Percentiles rank a stretch among this genome's conserved stretches.
These are phyloP conservation scores for Metridium senile DNA, from an alignment of 92 coral and sea anemone species.

Conservation along the genomic window DNA sequence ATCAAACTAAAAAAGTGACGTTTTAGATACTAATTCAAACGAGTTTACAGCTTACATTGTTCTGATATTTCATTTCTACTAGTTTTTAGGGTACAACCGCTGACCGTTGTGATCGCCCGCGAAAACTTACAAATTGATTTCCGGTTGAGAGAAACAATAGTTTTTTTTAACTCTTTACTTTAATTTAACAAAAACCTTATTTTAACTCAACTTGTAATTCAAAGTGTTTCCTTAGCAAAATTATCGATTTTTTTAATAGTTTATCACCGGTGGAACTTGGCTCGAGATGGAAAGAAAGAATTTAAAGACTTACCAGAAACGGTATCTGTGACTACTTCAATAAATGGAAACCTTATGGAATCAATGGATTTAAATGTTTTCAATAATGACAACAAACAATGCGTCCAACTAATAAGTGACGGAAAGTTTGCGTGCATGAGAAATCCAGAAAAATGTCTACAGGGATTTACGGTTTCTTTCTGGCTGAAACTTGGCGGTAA, in stretches of 20 bases:
- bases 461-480: conserved; percentile 42
- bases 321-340: neutral
- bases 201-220: neutral
- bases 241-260: neutral
- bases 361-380: conserved; percentile 23
- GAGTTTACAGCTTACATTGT: too few species aligned
- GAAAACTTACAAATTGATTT: too few species aligned
- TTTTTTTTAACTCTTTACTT: too few species aligned
- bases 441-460: conserved; percentile 17
- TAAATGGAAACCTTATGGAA: neutral
- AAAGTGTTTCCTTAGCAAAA: neutral
- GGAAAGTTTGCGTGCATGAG: conserved; percentile 23
- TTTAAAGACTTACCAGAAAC: neutral
- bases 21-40: too few species aligned
- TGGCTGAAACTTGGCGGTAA: conserved; percentile 57
- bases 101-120: too few species aligned
- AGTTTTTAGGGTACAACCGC: too few species aligned
- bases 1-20: too few species aligned
- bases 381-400: conserved; percentile 17
- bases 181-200: too few species aligned
- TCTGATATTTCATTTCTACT: too few species aligned
- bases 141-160: too few species aligned
- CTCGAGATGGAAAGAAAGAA: conserved; percentile 5
- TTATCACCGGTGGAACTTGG: conserved; percentile 17
- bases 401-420: neutral